Evolutionary conservation across 2,888 invertebrate genomes (phyloP).

Genomic region (Chymomyza procnemis): DNA sequence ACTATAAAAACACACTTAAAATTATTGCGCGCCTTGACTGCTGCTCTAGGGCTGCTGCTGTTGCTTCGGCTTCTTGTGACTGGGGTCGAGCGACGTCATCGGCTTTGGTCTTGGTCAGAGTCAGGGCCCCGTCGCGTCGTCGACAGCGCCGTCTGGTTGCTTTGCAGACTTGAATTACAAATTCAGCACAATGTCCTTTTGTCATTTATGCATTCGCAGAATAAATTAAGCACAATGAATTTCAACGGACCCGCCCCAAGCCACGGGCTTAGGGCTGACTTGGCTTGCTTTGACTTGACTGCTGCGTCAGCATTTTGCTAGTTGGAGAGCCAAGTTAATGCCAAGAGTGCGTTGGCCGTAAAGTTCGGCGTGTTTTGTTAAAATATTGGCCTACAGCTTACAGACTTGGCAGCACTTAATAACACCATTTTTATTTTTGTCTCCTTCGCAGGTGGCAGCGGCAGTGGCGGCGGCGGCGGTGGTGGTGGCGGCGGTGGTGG

Average conservation of each 20-base stretch:
- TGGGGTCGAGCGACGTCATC: neutral
- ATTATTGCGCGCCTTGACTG: slow-evolving; percentile 69
- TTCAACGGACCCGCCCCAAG: slow-evolving; percentile 39
- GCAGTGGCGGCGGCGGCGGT: slow-evolving; percentile 44
- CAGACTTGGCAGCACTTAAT: slow-evolving; percentile 26
- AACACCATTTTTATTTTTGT: slow-evolving; percentile 18
- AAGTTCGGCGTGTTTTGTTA: slow-evolving; percentile 6
- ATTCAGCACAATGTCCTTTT: slow-evolving; percentile 73
- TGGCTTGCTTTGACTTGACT: neutral
- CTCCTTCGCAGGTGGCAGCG: slow-evolving; percentile 59
- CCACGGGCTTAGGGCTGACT: slow-evolving; percentile 14
- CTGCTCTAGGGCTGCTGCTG: slow-evolving; percentile 38
- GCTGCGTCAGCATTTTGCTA: neutral
- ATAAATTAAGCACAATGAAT: slow-evolving; percentile 74
- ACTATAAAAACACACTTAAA: slow-evolving; percentile 23
- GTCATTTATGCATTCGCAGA: slow-evolving; percentile 74
- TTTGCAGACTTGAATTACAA: slow-evolving; percentile 70
- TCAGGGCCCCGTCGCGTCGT: slow-evolving; percentile 37
- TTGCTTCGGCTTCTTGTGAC: too few species aligned
- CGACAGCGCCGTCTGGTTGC: slow-evolving; percentile 37
- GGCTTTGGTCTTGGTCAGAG: slow-evolving; percentile 59
- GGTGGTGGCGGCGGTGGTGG: slow-evolving; percentile 58
- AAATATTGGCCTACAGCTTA: slow-evolving; percentile 17
- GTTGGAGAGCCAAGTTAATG: slow-evolving; percentile 1
- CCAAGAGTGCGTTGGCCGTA: slow-evolving; percentile 9